A percentile compares a stretch with the other conserved stretches of the same genome.
These are phyloP conservation scores for Platyrinchus mystaceus DNA, from an alignment of 2,797 vertebrate genomes.

Conservation along the genomic window DNA sequence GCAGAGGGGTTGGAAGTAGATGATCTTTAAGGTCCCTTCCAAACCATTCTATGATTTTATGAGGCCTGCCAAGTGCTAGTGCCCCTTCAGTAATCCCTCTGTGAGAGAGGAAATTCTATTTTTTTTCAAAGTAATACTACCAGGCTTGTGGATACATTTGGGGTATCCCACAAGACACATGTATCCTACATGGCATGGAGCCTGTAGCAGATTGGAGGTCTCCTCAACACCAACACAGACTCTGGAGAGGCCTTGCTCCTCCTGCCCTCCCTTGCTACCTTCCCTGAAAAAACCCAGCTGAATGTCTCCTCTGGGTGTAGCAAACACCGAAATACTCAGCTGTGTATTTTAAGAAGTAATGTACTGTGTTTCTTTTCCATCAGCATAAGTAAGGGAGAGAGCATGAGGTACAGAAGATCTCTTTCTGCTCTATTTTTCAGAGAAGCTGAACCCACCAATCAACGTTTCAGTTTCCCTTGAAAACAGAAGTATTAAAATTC, in stretches of 20 bases:
- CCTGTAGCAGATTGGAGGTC: neutral
- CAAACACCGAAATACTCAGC: neutral
- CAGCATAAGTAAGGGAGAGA: neutral
- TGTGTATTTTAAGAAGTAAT: neutral
- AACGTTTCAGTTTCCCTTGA: slow-evolving; percentile 51
- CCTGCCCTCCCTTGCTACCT: neutral
- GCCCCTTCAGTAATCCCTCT: neutral
- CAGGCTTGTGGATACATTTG: neutral
- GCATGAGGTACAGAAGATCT: neutral
- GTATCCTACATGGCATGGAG: neutral
- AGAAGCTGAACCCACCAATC: slow-evolving; percentile 61
- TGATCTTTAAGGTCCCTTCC: neutral
- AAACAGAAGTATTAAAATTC: slow-evolving; percentile 50
- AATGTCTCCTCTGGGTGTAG: neutral
- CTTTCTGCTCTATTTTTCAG: slow-evolving; percentile 50
- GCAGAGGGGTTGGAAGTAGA: neutral
- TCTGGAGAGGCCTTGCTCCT: accelerated
- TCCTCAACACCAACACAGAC: accelerated
- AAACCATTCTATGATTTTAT: neutral
- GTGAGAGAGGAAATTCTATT: neutral
- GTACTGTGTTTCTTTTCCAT: neutral
- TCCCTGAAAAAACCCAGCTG: neutral
- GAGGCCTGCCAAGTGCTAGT: neutral
- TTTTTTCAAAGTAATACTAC: neutral
- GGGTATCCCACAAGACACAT: neutral